phyloP scores from a whole-genome alignment of 2,888 invertebrate species.

The Microplitis deprimator region DNA sequence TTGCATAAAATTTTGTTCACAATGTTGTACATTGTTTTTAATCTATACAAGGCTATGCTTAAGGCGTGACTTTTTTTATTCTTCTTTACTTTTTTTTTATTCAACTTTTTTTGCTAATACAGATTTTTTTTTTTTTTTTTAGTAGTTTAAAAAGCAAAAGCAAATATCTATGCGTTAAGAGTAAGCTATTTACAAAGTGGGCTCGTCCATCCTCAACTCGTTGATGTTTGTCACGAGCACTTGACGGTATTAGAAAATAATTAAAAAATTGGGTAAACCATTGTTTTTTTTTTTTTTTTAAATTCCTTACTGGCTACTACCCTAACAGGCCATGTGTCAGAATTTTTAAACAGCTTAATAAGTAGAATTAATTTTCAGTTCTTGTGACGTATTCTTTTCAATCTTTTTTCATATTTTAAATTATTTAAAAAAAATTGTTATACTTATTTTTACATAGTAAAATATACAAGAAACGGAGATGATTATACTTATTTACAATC shows the following conservation, averaged over 20 bases:
- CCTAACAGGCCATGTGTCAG: neutral
- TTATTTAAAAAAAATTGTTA: neutral
- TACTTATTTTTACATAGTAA: constrained; percentile 40
- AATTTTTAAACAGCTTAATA: neutral
- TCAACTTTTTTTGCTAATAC: constrained; percentile 28
- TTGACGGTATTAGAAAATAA: constrained; percentile 2
- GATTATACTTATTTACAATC: constrained; percentile 66
- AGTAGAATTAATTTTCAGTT: neutral
- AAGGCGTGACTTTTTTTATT: constrained; percentile 12
- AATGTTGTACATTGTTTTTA: constrained; percentile 22
- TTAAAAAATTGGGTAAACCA: neutral
- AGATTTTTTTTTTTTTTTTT: constrained; percentile 37
- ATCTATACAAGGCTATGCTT: constrained; percentile 37
- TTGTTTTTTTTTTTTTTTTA: neutral
- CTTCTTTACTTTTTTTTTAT: constrained; percentile 40
- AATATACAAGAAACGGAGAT: constrained; percentile 62
- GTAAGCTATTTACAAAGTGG: constrained; percentile 64
- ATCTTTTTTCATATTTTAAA: neutral
- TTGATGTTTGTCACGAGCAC: constrained; percentile 17
- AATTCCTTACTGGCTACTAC: neutral
- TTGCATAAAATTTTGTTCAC: constrained; percentile 9
- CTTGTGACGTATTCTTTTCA: neutral
- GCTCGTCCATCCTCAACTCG: constrained; percentile 52
- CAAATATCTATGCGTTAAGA: constrained; percentile 55
- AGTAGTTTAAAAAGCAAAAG: constrained; percentile 46